Base-by-base conservation (phyloP, 2,797 vertebrate species). In the Sebastes matsubarae region DNA sequence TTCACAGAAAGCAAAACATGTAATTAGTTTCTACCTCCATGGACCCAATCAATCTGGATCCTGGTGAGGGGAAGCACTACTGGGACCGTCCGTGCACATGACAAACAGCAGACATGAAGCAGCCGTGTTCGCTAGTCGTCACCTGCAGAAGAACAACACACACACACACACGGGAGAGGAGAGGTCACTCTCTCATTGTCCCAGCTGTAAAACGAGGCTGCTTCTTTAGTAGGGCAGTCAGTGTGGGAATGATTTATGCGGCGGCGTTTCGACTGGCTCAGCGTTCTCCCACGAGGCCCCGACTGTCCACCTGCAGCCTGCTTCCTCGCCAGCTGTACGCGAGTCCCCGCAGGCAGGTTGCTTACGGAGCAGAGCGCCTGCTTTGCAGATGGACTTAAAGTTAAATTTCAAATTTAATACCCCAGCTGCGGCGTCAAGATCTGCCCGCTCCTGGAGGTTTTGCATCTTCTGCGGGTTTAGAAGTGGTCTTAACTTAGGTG, bases 241-340 rank as follows among this genome's bases (percentile, higher is more conserved):
- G 79, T 9, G 81, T 67, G 55, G 78, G 66, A 75, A 86, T 95
- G 93, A 95, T 95, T 93, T 92, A 95, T 94, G 88, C 73, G 11
- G 73, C 81, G 46, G 86, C 52, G 58, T 73, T 64, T 18, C 25
- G 64, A 86, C 57, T 75, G 24, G 76, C 88, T 88, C 79, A 2
- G 38, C 60, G 81, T 71, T 75, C 69, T 91, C 93, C 93, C 94
- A 38, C 10, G 80, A 89, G 93, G 74, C 18, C 71, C 50, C 57
- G n/a, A 52, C 65, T 42, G 85, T 93, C 92, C 91, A 91, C 89
- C 92, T 90, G 91, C 91, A 89, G 77, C 86, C 89, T n/a, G 77
- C 77, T 84, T 89, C 54, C 55, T 34, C 87, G 77, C 89, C 92
- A 93, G 91, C 93, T 94, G 89, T 57, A 91, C 79, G 16, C 34